These are phyloP conservation scores for Nomada fucata DNA, from an alignment of 2,888 invertebrate species.

Conservation along the genomic window DNA sequence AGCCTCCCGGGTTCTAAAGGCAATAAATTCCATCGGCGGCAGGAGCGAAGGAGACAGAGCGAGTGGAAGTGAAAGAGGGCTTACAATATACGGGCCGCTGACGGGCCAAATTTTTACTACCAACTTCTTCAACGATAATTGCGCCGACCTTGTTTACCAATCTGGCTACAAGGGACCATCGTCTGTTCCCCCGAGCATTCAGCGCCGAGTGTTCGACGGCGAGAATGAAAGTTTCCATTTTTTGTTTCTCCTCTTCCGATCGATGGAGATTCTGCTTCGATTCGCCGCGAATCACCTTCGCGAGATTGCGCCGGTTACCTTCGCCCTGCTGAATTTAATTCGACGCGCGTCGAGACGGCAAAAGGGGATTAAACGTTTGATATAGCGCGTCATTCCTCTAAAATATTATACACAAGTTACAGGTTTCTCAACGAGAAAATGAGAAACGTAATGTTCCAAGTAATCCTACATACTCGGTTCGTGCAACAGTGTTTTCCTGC, in stretches of 20 bases:
- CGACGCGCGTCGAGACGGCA: too few relatives aligned
- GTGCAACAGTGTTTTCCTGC: too few relatives aligned
- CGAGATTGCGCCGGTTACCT: constrained; percentile 27
- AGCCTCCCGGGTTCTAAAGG: constrained; percentile 37
- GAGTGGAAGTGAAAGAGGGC: background rate
- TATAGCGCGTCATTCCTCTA: too few relatives aligned
- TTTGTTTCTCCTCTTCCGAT: constrained; percentile 9
- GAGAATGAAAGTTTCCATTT: constrained; percentile 29
- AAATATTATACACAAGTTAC: too few relatives aligned
- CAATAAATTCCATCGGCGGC: constrained; percentile 54
- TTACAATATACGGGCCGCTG: background rate
- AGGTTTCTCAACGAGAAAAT: too few relatives aligned
- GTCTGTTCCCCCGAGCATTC: constrained; percentile 2
- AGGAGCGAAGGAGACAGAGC: background rate
- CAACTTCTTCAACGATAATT: constrained; percentile 60
- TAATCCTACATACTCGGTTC: too few relatives aligned
- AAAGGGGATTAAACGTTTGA: too few relatives aligned
- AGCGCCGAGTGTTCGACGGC: constrained; percentile 2
- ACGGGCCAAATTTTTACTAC: constrained; percentile 61
- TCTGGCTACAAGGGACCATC: constrained; percentile 42
- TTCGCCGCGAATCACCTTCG: background rate
- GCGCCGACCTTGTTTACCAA: constrained; percentile 59
- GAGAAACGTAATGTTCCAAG: too few relatives aligned
- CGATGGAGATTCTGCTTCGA: constrained; percentile 1
- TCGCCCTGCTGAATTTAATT: background rate